Evolutionary conservation across 1,140 invertebrate genomes (phyloP).

Genomic region (Cecropterus lyciades): DNA sequence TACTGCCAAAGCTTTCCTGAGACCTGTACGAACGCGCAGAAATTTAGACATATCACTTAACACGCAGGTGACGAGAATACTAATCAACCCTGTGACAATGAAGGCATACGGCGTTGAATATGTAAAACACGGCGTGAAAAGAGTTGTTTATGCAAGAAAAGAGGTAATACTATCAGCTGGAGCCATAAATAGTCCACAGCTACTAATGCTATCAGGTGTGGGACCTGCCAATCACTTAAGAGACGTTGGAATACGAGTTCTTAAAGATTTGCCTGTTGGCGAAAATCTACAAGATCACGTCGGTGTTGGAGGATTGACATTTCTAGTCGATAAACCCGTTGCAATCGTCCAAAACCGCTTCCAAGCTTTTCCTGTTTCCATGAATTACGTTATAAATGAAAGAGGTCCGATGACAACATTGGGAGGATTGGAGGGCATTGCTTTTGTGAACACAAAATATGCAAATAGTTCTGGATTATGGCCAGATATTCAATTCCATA

Average conservation of each 20-base stretch:
- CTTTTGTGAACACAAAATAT: constrained; percentile 93
- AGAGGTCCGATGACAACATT: constrained; percentile 93
- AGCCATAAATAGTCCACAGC: constrained; percentile 91
- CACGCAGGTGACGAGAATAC: constrained; percentile 89
- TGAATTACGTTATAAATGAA: constrained; percentile 91
- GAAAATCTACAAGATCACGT: constrained; percentile 94
- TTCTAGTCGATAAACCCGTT: constrained; percentile 91
- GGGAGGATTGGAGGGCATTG: constrained; percentile 93
- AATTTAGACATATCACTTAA: constrained; percentile 93
- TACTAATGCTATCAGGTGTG: constrained; percentile 95
- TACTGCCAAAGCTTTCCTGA: constrained; percentile 94
- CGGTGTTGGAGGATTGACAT: constrained; percentile 92
- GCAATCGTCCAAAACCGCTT: constrained; percentile 90
- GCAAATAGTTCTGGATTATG: constrained; percentile 89
- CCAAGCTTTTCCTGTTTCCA: constrained; percentile 90
- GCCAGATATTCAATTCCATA: constrained; percentile 94
- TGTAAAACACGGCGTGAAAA: constrained; percentile 87
- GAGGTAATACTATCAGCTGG: constrained; percentile 93
- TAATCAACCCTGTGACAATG: constrained; percentile 90
- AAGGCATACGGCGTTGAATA: constrained; percentile 91
- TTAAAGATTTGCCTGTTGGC: constrained; percentile 91
- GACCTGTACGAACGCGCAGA: constrained; percentile 89
- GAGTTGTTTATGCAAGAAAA: constrained; percentile 88
- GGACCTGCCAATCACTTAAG: constrained; percentile 91
- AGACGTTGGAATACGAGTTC: constrained; percentile 88